phyloP scores from a whole-genome alignment of 1,140 invertebrate species.

The Phortica variegata region DNA sequence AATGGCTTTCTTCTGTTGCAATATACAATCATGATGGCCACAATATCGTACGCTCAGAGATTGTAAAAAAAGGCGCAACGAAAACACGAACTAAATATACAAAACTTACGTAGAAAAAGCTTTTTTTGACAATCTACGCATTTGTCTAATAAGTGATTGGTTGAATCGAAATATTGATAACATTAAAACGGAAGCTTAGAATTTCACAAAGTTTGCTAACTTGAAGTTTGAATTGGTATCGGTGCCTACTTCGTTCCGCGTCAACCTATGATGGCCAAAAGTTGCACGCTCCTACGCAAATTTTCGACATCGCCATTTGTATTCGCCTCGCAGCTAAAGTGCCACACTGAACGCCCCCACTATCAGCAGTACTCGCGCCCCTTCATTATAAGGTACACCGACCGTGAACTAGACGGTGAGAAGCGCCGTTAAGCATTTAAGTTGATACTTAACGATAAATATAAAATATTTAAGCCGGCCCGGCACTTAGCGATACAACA shows the following conservation, averaged over 20 bases:
- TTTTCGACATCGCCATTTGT: slow-evolving; percentile 9
- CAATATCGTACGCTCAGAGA: too few species aligned
- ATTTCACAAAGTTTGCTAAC: too few species aligned
- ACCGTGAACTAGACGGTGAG: slow-evolving; percentile 37
- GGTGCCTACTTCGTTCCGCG: slow-evolving; percentile 20
- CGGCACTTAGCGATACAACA: not conserved
- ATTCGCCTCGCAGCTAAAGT: slow-evolving; percentile 16
- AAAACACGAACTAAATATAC: too few species aligned
- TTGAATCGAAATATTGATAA: too few species aligned
- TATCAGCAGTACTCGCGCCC: slow-evolving; percentile 50
- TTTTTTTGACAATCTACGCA: too few species aligned
- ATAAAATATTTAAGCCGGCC: not conserved
- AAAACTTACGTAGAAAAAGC: too few species aligned
- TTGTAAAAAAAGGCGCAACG: too few species aligned
- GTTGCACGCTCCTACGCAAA: slow-evolving; percentile 30
- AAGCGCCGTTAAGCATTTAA: slow-evolving; percentile 23
- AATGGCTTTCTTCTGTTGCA: too few species aligned
- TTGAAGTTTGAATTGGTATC: too few species aligned
- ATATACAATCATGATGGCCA: too few species aligned
- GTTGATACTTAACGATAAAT: not conserved
- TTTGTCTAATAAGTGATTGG: too few species aligned
- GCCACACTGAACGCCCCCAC: slow-evolving; percentile 37
- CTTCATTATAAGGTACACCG: slow-evolving; percentile 44
- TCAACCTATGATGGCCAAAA: slow-evolving; percentile 35
- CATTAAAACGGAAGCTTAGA: too few species aligned